A percentile compares a stretch with the other conserved stretches of the same genome.
Conservation (phyloP, 2,888 invertebrate species). For the Thymelicus sylvestris region DNA sequence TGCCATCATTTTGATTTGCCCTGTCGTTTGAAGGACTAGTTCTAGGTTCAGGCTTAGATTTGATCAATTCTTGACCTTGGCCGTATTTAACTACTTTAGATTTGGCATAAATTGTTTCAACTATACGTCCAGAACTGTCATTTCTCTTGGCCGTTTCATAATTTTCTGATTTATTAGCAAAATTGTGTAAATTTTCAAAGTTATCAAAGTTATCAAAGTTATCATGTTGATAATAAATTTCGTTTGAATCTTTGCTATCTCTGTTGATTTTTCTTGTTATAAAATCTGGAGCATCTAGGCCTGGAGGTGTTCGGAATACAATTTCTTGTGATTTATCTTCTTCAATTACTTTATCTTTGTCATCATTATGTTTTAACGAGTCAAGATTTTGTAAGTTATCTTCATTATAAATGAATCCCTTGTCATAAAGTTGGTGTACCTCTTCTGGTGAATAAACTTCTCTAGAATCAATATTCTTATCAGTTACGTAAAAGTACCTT, state of each 20-base stretch:
- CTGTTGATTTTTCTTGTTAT: slow-evolving; percentile 59
- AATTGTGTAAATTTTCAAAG: slow-evolving; percentile 38
- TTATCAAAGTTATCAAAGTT: slow-evolving; percentile 40
- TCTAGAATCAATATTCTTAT: slow-evolving; percentile 44
- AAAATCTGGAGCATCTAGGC: slow-evolving; percentile 64
- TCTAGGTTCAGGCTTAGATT: neutral
- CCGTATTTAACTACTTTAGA: slow-evolving; percentile 71
- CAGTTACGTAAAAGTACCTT: slow-evolving; percentile 61
- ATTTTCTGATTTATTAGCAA: slow-evolving; percentile 22
- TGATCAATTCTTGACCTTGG: slow-evolving; percentile 32
- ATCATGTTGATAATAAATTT: slow-evolving; percentile 43
- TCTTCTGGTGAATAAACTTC: slow-evolving; percentile 40
- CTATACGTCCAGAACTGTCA: slow-evolving; percentile 35
- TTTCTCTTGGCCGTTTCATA: slow-evolving; percentile 1
- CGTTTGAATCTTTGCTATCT: slow-evolving; percentile 34
- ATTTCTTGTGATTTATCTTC: slow-evolving; percentile 44
- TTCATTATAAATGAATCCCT: slow-evolving; percentile 36
- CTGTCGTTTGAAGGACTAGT: neutral
- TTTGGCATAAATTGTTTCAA: slow-evolving; percentile 66
- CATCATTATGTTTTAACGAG: slow-evolving; percentile 31
- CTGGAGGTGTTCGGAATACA: slow-evolving; percentile 56
- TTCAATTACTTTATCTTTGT: slow-evolving; percentile 21
- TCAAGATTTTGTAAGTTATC: slow-evolving; percentile 21
- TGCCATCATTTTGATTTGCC: slow-evolving; percentile 32
- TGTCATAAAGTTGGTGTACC: slow-evolving; percentile 27